Conservation (phyloP, 2,113 vertebrate genomes). For the Aegotheles bennettii region DNA sequence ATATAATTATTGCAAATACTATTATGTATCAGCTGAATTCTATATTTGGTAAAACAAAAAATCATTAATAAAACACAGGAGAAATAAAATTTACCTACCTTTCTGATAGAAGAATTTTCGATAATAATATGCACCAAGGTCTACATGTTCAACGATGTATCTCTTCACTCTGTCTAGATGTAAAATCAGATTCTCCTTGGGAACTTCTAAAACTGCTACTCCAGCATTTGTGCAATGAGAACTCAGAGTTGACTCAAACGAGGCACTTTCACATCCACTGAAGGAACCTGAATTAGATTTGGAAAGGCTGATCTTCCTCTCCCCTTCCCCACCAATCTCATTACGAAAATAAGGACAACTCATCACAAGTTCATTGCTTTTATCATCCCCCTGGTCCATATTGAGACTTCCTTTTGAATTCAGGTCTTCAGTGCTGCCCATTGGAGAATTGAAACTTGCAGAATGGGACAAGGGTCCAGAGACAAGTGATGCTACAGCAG, state of each 20-base stretch:
- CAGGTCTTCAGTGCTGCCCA: slow-evolving; percentile 93
- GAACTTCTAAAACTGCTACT: slow-evolving; percentile 90
- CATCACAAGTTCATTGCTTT: slow-evolving; percentile 92
- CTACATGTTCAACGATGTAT: slow-evolving; percentile 92
- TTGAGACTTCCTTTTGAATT: slow-evolving; percentile 85
- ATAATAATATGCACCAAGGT: slow-evolving; percentile 92
- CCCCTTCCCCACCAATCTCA: slow-evolving; percentile 89
- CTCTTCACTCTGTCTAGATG: slow-evolving; percentile 88
- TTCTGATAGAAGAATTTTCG: slow-evolving; percentile 91
- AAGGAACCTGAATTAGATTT: slow-evolving; percentile 88
- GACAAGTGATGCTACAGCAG: slow-evolving; percentile 85
- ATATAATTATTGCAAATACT: not conserved
- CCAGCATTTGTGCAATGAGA: slow-evolving; percentile 93
- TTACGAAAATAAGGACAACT: slow-evolving; percentile 95
- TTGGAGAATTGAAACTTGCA: slow-evolving; percentile 90
- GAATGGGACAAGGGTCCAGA: slow-evolving; percentile 85
- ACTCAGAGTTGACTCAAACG: slow-evolving; percentile 87
- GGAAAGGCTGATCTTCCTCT: slow-evolving; percentile 84
- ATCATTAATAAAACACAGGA: not conserved
- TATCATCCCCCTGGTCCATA: slow-evolving; percentile 89
- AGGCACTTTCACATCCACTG: slow-evolving; percentile 81
- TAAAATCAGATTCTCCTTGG: slow-evolving; percentile 84
- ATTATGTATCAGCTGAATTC: not conserved
- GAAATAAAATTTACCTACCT: slow-evolving; percentile 74
- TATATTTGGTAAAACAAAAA: not conserved